Evolutionary conservation across 2,888 invertebrate species (phyloP).

Genomic region (Agriopis aurantiaria): DNA sequence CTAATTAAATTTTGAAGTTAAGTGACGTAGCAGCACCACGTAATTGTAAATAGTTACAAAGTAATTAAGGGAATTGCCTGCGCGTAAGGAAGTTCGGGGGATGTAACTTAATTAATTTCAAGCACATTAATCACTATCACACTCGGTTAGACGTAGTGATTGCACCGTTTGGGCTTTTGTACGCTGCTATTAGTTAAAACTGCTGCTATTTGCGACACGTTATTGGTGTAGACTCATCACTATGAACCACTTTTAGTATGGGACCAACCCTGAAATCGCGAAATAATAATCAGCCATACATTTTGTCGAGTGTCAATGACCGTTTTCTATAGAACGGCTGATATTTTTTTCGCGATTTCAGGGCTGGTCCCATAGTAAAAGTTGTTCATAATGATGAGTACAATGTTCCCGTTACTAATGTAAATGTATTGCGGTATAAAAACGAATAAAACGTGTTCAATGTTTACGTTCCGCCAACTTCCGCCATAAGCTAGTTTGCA

Average conservation of each 20-base stretch:
- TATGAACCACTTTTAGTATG: no score
- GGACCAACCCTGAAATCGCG: no score
- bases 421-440: not conserved
- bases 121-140: conserved; percentile 37
- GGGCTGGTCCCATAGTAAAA: no score
- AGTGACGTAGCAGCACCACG: conserved; percentile 36
- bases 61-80: conserved; percentile 38
- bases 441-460: conserved; percentile 1
- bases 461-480: not conserved
- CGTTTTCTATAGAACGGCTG: no score
- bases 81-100: conserved; percentile 35
- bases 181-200: not conserved
- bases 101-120: conserved; percentile 38
- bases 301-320: no score
- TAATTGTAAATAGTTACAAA: conserved; percentile 41
- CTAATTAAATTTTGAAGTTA: conserved; percentile 39
- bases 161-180: not conserved
- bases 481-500: conserved; percentile 6
- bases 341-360: no score
- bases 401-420: no score
- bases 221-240: no score
- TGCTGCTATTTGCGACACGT: not conserved
- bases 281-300: no score
- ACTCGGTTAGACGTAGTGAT: conserved; percentile 27
- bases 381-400: no score